Percentiles rank a stretch among this genome's conserved stretches.
Conservation (phyloP, 2,888 invertebrate genomes). For the Drosophila anomalata region DNA sequence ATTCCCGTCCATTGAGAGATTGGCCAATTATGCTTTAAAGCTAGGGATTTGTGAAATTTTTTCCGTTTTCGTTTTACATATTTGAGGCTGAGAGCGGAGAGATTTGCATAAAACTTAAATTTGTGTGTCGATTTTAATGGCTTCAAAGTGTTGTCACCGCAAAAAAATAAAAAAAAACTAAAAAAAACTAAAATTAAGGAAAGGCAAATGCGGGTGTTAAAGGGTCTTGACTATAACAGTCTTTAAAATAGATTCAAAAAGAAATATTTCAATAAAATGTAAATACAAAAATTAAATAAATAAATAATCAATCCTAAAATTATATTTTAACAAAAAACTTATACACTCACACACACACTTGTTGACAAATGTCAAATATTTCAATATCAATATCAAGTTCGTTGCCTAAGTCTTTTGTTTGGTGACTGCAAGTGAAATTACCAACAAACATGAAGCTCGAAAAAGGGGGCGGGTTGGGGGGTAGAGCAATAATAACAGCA, state of each 20-base stretch:
- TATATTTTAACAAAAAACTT: neutral
- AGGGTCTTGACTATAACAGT: neutral
- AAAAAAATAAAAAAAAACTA: neutral
- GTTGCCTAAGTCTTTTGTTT: constrained; percentile 78
- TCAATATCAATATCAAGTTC: constrained; percentile 71
- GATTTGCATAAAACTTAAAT: constrained; percentile 66
- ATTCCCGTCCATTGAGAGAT: constrained; percentile 17
- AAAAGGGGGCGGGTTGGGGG: neutral
- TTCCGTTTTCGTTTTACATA: constrained; percentile 16
- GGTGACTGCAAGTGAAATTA: constrained; percentile 48
- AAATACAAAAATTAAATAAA: neutral
- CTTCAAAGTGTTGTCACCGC: constrained; percentile 10
- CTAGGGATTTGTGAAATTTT: constrained; percentile 57
- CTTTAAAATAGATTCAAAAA: neutral
- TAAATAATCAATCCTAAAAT: neutral
- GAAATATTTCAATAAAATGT: neutral
- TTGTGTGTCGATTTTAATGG: constrained; percentile 24
- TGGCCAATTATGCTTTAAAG: constrained; percentile 59
- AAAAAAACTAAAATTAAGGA: neutral
- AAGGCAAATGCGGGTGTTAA: constrained; percentile 2
- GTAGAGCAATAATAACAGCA: constrained; percentile 2
- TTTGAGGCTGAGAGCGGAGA: constrained; percentile 10
- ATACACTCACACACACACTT: neutral
- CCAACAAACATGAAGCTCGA: constrained; percentile 23
- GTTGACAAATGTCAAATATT: constrained; percentile 49